A percentile compares a stretch with the other conserved stretches of the same genome.
Conservation (phyloP, 2,113 vertebrate species). For the Chloebia gouldiae region DNA sequence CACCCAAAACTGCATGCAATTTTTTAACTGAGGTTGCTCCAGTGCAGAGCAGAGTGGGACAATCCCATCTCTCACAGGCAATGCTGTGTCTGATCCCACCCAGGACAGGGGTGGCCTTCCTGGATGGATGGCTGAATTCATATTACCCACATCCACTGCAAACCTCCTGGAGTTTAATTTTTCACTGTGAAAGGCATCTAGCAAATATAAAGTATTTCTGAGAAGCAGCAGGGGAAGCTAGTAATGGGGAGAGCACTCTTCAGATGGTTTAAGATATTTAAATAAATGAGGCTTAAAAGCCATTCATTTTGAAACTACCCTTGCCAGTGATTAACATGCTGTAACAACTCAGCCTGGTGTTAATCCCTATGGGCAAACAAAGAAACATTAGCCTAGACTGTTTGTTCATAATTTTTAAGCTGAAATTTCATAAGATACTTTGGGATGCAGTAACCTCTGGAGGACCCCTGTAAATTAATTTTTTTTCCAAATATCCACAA, state of each 20-base stretch:
- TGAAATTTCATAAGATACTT: not conserved
- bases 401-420: not conserved
- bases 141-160: not conserved
- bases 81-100: not conserved
- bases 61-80: not conserved
- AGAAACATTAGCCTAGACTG: not conserved
- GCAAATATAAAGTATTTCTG: not conserved
- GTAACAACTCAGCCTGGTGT: not conserved
- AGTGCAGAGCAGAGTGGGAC: not conserved
- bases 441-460: not conserved
- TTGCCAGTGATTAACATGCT: slow-evolving; percentile 14
- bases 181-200: not conserved
- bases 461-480: not conserved
- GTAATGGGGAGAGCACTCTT: not conserved
- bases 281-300: slow-evolving; percentile 35
- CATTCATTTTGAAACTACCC: not conserved
- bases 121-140: not conserved
- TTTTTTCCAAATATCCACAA: not conserved
- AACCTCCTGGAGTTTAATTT: not conserved
- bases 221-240: not conserved
- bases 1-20: not conserved
- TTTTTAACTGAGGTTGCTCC: not conserved
- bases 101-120: not conserved
- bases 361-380: not conserved
- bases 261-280: not conserved